phyloP scores from a whole-genome alignment of 1,140 invertebrate genomes.

The Aphelinus atriplicis region DNA sequence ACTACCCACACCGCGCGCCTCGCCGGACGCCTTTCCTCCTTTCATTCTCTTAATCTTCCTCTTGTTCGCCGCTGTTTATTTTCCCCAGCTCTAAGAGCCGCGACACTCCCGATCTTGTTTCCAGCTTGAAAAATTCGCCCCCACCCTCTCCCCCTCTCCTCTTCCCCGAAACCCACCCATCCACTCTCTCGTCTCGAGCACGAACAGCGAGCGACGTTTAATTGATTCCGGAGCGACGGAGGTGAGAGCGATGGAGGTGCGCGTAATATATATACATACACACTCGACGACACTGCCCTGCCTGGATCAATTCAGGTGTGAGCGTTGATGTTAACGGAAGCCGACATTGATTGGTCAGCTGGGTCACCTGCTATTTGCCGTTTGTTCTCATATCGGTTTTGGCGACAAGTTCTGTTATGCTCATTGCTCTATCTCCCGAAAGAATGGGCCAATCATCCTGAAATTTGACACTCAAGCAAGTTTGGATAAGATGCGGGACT shows the following conservation, averaged over 20 bases:
- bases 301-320: not conserved
- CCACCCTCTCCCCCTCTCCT: no score
- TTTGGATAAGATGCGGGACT: no score
- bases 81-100: not conserved
- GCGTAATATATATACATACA: not conserved
- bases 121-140: constrained; percentile 28
- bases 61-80: constrained; percentile 41
- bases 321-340: no score
- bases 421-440: no score
- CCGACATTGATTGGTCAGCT: no score
- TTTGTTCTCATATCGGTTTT: no score
- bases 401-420: no score
- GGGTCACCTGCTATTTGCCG: no score
- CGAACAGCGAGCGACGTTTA: constrained; percentile 12
- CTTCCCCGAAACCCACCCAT: no score
- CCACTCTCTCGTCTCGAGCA: no score
- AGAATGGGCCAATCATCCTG: no score
- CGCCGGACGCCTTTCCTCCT: constrained; percentile 31
- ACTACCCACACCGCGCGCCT: constrained; percentile 24
- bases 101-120: not conserved
- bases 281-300: not conserved
- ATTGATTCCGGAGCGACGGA: constrained; percentile 29
- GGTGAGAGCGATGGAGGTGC: not conserved
- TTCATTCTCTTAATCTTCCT: constrained; percentile 43
- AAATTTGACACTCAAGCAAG: no score